phyloP scores from a whole-genome alignment of 2,113 vertebrate genomes.

The Vulpes vulpes region DNA sequence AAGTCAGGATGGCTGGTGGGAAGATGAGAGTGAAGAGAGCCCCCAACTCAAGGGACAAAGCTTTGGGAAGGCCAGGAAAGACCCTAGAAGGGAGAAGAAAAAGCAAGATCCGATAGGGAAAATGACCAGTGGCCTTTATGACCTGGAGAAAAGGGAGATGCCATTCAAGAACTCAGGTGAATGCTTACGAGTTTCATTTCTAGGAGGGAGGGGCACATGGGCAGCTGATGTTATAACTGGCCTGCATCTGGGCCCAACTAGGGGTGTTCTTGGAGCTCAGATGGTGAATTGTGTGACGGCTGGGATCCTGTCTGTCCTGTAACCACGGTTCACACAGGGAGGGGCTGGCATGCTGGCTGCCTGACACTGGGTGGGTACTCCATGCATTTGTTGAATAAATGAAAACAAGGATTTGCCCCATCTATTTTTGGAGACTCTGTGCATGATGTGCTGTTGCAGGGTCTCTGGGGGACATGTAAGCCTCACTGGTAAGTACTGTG shows the following conservation, averaged over 20 bases:
- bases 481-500: background rate
- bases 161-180: background rate
- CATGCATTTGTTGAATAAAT: background rate
- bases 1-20: background rate
- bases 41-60: background rate
- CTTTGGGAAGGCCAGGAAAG: background rate
- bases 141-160: background rate
- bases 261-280: background rate
- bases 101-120: background rate
- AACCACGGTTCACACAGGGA: background rate
- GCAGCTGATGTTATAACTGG: background rate
- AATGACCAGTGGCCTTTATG: background rate
- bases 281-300: background rate
- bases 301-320: background rate
- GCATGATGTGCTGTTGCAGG: background rate
- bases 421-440: background rate
- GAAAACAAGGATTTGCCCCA: background rate
- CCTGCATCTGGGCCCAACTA: background rate
- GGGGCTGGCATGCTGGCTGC: background rate
- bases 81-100: background rate
- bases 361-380: background rate
- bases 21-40: background rate
- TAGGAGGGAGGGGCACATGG: background rate
- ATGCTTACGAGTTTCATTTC: background rate
- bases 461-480: background rate